phyloP scores from a whole-genome alignment of 1,140 invertebrate genomes.

The Ylistrum balloti region DNA sequence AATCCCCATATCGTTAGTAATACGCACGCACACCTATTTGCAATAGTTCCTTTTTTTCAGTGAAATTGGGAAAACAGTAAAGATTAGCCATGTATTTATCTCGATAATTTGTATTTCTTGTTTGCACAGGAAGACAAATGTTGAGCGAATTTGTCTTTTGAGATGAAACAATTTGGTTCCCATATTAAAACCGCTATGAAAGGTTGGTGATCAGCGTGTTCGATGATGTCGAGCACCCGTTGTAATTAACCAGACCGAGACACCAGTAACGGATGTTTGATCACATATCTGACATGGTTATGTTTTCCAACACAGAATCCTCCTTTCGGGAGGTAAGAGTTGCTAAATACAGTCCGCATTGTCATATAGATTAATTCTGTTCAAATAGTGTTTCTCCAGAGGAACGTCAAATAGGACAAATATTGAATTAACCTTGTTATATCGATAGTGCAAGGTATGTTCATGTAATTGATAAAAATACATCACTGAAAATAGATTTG shows the following conservation, averaged over 20 bases:
- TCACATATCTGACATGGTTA: not conserved
- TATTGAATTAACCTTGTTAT: not conserved
- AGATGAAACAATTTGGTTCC: slow-evolving; percentile 38
- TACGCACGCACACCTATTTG: slow-evolving; percentile 16
- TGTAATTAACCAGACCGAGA: slow-evolving; percentile 15
- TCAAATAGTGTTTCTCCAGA: not conserved
- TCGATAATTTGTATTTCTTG: slow-evolving; percentile 35
- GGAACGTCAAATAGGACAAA: not conserved
- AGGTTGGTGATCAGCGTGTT: slow-evolving; percentile 16
- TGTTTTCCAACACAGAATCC: not conserved
- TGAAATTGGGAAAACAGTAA: slow-evolving; percentile 38
- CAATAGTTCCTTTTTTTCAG: not conserved
- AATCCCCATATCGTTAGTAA: slow-evolving; percentile 5
- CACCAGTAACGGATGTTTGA: slow-evolving; percentile 13
- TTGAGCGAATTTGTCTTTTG: slow-evolving; percentile 39
- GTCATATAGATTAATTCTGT: slow-evolving; percentile 14
- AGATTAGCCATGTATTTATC: not conserved
- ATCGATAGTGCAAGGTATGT: not conserved
- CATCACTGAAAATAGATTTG: not conserved
- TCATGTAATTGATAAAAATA: slow-evolving; percentile 6
- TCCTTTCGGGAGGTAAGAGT: not conserved
- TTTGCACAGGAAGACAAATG: slow-evolving; percentile 33
- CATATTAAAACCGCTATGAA: not conserved
- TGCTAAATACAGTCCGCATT: not conserved
- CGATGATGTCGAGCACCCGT: slow-evolving; percentile 1